Evolutionary conservation across 1,140 invertebrate species (phyloP).

Genomic region (Dufourea novaeangliae): DNA sequence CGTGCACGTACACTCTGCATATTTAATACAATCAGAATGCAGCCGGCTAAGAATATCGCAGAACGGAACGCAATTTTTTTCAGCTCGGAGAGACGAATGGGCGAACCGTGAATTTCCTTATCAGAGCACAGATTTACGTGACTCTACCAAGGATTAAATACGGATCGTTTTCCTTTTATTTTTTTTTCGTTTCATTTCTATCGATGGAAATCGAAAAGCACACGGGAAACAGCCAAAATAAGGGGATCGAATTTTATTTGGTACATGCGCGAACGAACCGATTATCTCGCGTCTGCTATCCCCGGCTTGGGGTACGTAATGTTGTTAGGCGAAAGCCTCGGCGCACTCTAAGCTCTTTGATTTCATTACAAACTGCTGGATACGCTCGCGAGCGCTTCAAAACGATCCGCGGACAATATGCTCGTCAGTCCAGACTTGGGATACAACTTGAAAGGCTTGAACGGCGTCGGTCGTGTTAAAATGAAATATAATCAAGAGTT

Average conservation of each 20-base stretch:
- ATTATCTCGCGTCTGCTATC: constrained; percentile 3
- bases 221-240: no score
- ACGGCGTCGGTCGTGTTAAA: neutral
- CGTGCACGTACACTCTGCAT: constrained; percentile 47
- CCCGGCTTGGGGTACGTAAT: neutral
- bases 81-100: constrained; percentile 5
- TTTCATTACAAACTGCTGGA: constrained; percentile 2
- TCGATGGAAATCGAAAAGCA: no score
- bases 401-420: neutral
- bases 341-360: neutral
- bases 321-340: neutral
- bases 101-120: constrained; percentile 35
- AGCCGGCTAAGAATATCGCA: constrained; percentile 53
- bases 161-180: neutral
- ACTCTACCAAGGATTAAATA: neutral
- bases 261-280: neutral
- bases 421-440: neutral
- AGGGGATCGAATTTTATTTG: no score
- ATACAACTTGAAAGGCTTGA: constrained; percentile 2
- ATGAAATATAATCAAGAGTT: neutral
- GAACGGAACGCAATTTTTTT: constrained; percentile 42
- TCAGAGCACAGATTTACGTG: constrained; percentile 1
- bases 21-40: constrained; percentile 60
- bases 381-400: neutral
- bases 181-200: no score